Conservation (phyloP, 2,888 invertebrate genomes). For the Campopleginae sp. region DNA sequence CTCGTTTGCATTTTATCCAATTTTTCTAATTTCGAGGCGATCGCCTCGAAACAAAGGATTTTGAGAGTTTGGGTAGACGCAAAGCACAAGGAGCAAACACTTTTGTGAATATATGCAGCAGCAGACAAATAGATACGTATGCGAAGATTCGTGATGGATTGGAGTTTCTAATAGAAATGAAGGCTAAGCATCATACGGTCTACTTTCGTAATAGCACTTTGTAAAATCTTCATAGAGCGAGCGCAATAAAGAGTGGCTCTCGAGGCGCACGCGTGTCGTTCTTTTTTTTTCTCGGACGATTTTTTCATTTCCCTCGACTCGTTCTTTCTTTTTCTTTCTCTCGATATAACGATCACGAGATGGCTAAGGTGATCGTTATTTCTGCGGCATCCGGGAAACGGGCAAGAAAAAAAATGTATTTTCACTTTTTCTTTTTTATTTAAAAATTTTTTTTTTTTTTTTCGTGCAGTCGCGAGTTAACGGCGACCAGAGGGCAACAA, state of each 20-base stretch:
- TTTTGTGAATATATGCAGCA: not conserved
- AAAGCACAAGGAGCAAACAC: not conserved
- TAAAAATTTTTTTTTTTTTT: too few relatives aligned
- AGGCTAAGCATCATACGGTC: constrained; percentile 66
- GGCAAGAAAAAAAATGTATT: not conserved
- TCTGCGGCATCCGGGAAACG: constrained; percentile 21
- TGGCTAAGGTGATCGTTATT: constrained; percentile 5
- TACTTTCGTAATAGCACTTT: constrained; percentile 66
- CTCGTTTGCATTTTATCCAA: constrained; percentile 35
- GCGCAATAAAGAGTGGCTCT: constrained; percentile 44
- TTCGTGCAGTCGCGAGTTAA: not conserved
- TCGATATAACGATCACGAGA: not conserved
- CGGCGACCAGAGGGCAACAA: not conserved
- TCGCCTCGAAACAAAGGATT: constrained; percentile 15
- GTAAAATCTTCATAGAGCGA: constrained; percentile 61
- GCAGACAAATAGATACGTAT: constrained; percentile 4
- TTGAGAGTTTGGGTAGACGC: not conserved
- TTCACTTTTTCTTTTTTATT: constrained; percentile 34
- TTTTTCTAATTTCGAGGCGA: constrained; percentile 55
- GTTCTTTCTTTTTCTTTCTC: not conserved
- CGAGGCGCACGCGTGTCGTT: constrained; percentile 51
- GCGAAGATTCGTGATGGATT: constrained; percentile 44
- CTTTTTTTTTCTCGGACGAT: constrained; percentile 51
- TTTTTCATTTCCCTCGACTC: constrained; percentile 16
- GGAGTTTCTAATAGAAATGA: constrained; percentile 68